Base-by-base conservation (phyloP, 2,888 invertebrate genomes). In the Pachymerium ferrugineum region DNA sequence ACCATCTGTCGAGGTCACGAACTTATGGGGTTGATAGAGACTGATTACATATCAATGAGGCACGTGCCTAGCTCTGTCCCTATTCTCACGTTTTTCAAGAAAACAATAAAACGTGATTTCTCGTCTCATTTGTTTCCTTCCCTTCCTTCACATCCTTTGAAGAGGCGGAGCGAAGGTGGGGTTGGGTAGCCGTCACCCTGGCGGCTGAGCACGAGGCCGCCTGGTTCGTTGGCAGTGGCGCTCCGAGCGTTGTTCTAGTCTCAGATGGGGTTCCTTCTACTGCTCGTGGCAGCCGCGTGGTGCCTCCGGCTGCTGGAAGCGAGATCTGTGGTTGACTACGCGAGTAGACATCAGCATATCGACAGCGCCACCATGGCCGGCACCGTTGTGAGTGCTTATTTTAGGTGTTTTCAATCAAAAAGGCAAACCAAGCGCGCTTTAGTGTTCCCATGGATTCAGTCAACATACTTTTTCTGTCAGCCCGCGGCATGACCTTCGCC, bases 401-500 rank as follows among this genome's bases (percentile, higher is more conserved):
- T 25, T n/a, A n/a, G n/a, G 12, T 14, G 12, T 54, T 54, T 16
- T 16, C 6, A 47, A 3, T 16, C 16, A 5, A 42, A 10, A 10
- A 4, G 42, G 42, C 42, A 12, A 42, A n/a, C 47, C 22, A 5
- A 19, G 6, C 10, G 19, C 19, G 19, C 19, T 3, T 47, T n/a
- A n/a, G n/a, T n/a, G n/a, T n/a, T n/a, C n/a, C n/a, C n/a, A n/a
- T n/a, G n/a, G n/a, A n/a, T n/a, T n/a, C n/a, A n/a, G n/a, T n/a
- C n/a, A n/a, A n/a, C n/a, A n/a, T n/a, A n/a, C n/a, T n/a, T n/a
- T n/a, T n/a, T n/a, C n/a, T n/a, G n/a, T n/a, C n/a, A n/a, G n/a
- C n/a, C n/a, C n/a, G n/a, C n/a, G n/a, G n/a, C 47, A 22, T 47
- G 47, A 47, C 47, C 47, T 47, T 47, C 47, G 47, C 47, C 47